Conservation (phyloP, 2,888 invertebrate genomes). For the Drosophila borborema region DNA sequence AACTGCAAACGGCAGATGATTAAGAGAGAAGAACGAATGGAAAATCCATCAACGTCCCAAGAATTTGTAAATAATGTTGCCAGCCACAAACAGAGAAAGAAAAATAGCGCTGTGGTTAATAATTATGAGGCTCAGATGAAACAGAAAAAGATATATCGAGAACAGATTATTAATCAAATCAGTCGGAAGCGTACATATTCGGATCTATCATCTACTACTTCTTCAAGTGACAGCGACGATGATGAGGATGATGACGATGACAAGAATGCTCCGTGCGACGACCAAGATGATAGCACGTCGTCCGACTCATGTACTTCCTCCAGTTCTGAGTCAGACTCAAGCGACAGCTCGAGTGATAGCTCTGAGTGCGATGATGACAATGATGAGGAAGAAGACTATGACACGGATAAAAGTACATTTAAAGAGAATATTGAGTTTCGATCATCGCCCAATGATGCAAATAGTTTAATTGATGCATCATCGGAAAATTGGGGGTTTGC, state of each 20-base stretch:
- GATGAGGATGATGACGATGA: slow-evolving; percentile 82
- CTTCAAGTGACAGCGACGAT: slow-evolving; percentile 84
- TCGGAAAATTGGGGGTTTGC: slow-evolving; percentile 87
- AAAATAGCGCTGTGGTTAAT: slow-evolving; percentile 25
- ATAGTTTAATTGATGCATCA: slow-evolving; percentile 56
- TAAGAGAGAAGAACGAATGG: slow-evolving; percentile 56
- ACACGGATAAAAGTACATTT: slow-evolving; percentile 78
- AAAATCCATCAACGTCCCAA: slow-evolving; percentile 73
- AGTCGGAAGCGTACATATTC: slow-evolving; percentile 80
- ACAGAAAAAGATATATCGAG: slow-evolving; percentile 58
- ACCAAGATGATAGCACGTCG: slow-evolving; percentile 82
- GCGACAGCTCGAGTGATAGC: slow-evolving; percentile 83
- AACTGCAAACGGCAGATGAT: slow-evolving; percentile 67
- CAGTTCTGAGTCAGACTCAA: slow-evolving; percentile 83
- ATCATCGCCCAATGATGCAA: slow-evolving; percentile 48
- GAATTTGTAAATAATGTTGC: slow-evolving; percentile 42
- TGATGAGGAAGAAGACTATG: slow-evolving; percentile 80
- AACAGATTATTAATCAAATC: slow-evolving; percentile 52
- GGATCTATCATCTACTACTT: slow-evolving; percentile 83
- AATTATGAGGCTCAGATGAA: slow-evolving; percentile 41
- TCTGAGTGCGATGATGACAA: slow-evolving; percentile 84
- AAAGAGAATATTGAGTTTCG: slow-evolving; percentile 71
- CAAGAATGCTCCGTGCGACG: slow-evolving; percentile 70
- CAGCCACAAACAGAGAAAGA: slow-evolving; percentile 41
- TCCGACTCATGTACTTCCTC: slow-evolving; percentile 84